phyloP scores from a whole-genome alignment of 2,113 vertebrate species.

The Pteropus alecto region DNA sequence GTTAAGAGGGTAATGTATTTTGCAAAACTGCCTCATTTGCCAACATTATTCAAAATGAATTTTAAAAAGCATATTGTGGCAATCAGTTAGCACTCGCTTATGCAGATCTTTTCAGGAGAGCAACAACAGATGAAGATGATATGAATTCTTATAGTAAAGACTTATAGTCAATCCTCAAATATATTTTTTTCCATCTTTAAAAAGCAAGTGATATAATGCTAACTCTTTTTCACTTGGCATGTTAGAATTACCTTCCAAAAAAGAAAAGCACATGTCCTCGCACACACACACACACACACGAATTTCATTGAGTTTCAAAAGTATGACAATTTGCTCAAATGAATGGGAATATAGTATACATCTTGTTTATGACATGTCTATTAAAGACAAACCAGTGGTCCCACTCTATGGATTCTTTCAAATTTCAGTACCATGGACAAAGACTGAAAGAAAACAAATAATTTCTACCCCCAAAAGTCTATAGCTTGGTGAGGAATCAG shows the following conservation, averaged over 20 bases:
- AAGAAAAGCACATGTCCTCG: background rate
- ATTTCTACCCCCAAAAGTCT: background rate
- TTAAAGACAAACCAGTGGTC: background rate
- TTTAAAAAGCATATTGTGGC: background rate
- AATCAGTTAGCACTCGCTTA: background rate
- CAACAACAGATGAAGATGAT: background rate
- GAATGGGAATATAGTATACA: background rate
- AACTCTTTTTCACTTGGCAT: background rate
- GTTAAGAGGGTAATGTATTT: background rate
- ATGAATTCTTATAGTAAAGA: background rate
- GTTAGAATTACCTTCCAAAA: background rate
- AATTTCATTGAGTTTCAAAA: background rate
- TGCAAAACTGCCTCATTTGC: background rate
- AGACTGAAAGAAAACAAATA: background rate
- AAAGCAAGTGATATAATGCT: background rate
- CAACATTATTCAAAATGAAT: background rate
- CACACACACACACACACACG: background rate
- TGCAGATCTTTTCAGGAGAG: background rate
- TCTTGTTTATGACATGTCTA: background rate
- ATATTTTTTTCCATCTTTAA: background rate
- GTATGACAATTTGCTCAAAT: background rate
- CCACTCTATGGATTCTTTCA: background rate
- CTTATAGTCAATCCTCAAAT: background rate
- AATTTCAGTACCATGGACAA: slow-evolving; percentile 63
- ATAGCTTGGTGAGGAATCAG: background rate